Percentiles rank a stretch among this genome's conserved stretches.
phyloP scores from a whole-genome alignment of 2,888 invertebrate genomes.

The Iselma pallidipennis region DNA sequence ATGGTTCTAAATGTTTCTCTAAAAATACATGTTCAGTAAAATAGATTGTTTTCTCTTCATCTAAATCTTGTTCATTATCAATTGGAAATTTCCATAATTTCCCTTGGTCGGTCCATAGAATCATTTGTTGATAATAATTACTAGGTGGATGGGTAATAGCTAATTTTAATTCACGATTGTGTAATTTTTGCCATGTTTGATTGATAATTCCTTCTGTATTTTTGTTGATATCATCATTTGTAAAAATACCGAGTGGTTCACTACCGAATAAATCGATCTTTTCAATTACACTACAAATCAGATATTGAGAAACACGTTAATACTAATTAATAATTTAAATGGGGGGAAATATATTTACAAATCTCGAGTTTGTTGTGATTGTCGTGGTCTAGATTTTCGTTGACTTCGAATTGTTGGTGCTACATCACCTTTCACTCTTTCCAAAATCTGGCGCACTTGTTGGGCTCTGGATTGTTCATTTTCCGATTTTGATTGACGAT shows the following conservation, averaged over 20 bases:
- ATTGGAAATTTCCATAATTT: constrained; percentile 98
- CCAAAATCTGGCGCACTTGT: constrained; percentile 56
- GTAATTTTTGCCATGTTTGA: constrained; percentile 70
- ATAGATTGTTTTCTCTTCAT: constrained; percentile 67
- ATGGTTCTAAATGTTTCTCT: constrained; percentile 79
- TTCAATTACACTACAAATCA: constrained; percentile 40
- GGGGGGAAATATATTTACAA: background rate
- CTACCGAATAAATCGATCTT: constrained; percentile 67
- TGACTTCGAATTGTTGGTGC: background rate
- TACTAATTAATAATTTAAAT: no score
- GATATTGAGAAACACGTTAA: background rate
- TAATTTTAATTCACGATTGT: constrained; percentile 68
- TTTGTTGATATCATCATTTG: constrained; percentile 43
- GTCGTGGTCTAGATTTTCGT: constrained; percentile 8
- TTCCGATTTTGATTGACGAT: constrained; percentile 58
- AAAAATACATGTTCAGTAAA: constrained; percentile 96
- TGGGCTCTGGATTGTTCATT: constrained; percentile 58
- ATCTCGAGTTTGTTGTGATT: constrained; percentile 9
- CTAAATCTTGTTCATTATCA: constrained; percentile 93
- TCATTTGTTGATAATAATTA: constrained; percentile 93
- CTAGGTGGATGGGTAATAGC: constrained; percentile 73
- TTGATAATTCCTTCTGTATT: constrained; percentile 52
- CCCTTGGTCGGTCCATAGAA: constrained; percentile 90
- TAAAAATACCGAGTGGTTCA: constrained; percentile 69
- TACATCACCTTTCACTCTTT: constrained; percentile 21